A percentile compares a stretch with the other conserved stretches of the same genome.
These are phyloP conservation scores for Melanerpes aurifrons DNA, from an alignment of 2,113 vertebrate species.

Conservation along the genomic window DNA sequence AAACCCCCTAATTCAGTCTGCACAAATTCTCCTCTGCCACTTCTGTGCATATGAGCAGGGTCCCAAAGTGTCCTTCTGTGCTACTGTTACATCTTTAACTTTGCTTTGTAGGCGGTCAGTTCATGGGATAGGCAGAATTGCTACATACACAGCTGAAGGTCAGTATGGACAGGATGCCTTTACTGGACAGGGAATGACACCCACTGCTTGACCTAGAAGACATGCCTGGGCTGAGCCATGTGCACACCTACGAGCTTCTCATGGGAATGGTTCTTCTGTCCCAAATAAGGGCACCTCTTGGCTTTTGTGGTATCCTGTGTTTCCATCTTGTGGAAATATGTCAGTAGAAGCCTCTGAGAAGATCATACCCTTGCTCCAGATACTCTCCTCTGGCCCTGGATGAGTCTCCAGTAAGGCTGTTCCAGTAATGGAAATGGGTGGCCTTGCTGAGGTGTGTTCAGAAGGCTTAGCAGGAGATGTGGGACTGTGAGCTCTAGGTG, in stretches of 20 bases:
- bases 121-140: background rate
- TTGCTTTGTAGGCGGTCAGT: background rate
- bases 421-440: background rate
- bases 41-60: background rate
- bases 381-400: background rate
- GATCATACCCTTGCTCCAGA: background rate
- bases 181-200: background rate
- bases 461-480: background rate
- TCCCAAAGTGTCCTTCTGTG: background rate
- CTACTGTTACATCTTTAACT: background rate
- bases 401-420: background rate
- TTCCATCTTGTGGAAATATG: background rate
- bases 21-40: background rate
- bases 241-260: constrained; percentile 19
- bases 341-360: background rate
- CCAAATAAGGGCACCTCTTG: background rate
- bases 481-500: too few relatives aligned
- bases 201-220: constrained; percentile 34
- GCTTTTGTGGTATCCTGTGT: background rate
- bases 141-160: background rate
- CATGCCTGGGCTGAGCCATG: background rate
- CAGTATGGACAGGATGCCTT: background rate
- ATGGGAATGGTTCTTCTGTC: background rate
- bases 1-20: background rate
- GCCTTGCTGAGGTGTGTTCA: background rate